These are phyloP conservation scores for Avahi laniger DNA, from an alignment of 2,797 vertebrate species.

Conservation along the genomic window DNA sequence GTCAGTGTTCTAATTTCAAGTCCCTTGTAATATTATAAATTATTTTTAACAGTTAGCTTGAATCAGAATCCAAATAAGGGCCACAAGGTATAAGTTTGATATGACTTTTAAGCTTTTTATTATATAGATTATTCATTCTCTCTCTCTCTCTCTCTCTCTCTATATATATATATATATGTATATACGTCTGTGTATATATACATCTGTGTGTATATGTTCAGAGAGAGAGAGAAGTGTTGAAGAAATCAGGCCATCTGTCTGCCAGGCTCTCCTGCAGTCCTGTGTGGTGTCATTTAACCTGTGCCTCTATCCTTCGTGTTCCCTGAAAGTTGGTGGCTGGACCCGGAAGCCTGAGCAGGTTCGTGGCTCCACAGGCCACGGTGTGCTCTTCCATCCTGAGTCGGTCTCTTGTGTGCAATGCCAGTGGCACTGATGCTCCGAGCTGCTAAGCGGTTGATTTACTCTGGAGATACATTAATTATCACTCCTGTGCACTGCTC, in stretches of 20 bases:
- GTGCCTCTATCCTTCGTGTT: background rate
- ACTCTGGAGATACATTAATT: background rate
- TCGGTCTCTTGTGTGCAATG: background rate
- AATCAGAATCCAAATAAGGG: background rate
- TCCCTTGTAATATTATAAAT: background rate
- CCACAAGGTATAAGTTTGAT: background rate
- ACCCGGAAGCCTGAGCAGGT: background rate
- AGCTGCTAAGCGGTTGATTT: background rate
- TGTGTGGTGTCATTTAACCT: background rate
- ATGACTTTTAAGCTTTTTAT: background rate
- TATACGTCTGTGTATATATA: accelerated
- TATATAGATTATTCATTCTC: background rate
- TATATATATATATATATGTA: background rate
- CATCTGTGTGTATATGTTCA: accelerated
- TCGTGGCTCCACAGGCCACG: background rate
- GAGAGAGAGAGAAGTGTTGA: background rate
- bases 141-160: background rate
- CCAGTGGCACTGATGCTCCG: accelerated
- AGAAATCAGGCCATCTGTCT: background rate
- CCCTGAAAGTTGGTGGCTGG: background rate
- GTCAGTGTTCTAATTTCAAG: background rate
- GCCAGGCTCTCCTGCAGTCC: no score
- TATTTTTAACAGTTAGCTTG: background rate
- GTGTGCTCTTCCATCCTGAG: no score
- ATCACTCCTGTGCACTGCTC: accelerated